A percentile compares a stretch with the other conserved stretches of the same genome.
Conservation (phyloP, 2,888 invertebrate genomes). For the Ceraclea dissimilis region DNA sequence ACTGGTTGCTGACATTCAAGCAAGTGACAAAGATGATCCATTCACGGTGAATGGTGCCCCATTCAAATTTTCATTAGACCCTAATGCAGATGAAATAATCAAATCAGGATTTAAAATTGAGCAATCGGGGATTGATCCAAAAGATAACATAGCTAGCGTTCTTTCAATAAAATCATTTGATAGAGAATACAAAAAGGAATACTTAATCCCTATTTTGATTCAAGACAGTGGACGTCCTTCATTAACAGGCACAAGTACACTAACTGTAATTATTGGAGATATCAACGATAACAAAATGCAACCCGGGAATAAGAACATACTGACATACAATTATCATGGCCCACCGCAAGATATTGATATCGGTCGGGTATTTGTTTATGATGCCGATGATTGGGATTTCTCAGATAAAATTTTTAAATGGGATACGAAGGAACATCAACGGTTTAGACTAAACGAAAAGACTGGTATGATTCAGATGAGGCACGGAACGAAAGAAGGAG, state of each 20-base stretch:
- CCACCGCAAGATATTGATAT: constrained; percentile 42
- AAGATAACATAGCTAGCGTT: constrained; percentile 47
- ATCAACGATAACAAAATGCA: constrained; percentile 53
- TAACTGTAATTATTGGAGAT: constrained; percentile 52
- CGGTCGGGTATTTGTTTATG: constrained; percentile 52
- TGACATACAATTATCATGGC: constrained; percentile 50
- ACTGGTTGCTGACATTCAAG: constrained; percentile 38
- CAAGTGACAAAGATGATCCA: constrained; percentile 40
- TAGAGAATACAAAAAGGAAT: constrained; percentile 47
- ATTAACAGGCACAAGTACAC: constrained; percentile 45
- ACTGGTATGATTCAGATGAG: constrained; percentile 49
- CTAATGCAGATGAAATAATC: constrained; percentile 40
- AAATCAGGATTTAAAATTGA: constrained; percentile 45
- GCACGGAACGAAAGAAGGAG: constrained; percentile 43
- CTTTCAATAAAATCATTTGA: constrained; percentile 45
- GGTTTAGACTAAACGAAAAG: constrained; percentile 39
- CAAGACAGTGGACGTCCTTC: constrained; percentile 48
- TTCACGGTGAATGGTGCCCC: constrained; percentile 45
- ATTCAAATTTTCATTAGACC: constrained; percentile 44
- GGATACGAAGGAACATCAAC: constrained; percentile 35
- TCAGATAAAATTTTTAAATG: constrained; percentile 49
- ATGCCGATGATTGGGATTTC: constrained; percentile 56
- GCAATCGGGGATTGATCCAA: constrained; percentile 44
- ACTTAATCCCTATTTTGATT: constrained; percentile 51
- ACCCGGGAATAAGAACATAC: constrained; percentile 51